These are phyloP conservation scores for Eustalomyia histrio DNA, from an alignment of 2,888 invertebrate genomes.

Conservation along the genomic window DNA sequence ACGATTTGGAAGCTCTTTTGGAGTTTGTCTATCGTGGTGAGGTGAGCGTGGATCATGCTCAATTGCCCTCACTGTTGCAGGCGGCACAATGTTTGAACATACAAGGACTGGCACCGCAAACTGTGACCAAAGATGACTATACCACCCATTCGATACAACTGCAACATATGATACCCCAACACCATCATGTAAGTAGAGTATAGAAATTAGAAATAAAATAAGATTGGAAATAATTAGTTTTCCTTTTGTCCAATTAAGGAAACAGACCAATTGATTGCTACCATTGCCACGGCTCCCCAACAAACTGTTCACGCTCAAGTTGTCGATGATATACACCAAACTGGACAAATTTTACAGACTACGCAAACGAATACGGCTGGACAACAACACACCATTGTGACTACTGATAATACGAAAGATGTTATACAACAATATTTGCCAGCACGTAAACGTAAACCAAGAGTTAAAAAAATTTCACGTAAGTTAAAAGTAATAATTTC, in stretches of 20 bases:
- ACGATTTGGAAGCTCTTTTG: conserved; percentile 83
- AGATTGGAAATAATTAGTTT: neutral
- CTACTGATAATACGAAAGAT: conserved; percentile 77
- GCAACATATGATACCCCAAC: conserved; percentile 79
- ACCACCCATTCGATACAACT: conserved; percentile 79
- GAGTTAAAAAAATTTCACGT: conserved; percentile 80
- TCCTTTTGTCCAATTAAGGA: conserved; percentile 65
- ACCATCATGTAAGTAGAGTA: conserved; percentile 74
- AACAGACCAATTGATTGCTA: conserved; percentile 79
- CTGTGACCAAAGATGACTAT: conserved; percentile 79
- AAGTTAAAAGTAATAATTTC: conserved; percentile 65
- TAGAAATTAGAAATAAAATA: neutral
- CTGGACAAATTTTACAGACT: conserved; percentile 77
- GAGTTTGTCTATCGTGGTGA: conserved; percentile 84
- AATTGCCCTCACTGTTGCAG: conserved; percentile 83
- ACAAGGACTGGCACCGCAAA: conserved; percentile 82
- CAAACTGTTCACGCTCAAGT: conserved; percentile 79
- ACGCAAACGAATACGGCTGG: conserved; percentile 73
- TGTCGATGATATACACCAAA: conserved; percentile 79
- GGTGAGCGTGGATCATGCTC: conserved; percentile 83
- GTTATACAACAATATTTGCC: conserved; percentile 81
- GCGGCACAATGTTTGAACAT: conserved; percentile 84
- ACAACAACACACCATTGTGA: conserved; percentile 76
- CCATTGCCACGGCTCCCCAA: conserved; percentile 78
- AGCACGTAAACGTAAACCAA: conserved; percentile 81